Percentiles rank a stretch among this genome's conserved stretches.
These are phyloP conservation scores for Clunio marinus DNA, from an alignment of 2,888 invertebrate genomes.

Conservation along the genomic window DNA sequence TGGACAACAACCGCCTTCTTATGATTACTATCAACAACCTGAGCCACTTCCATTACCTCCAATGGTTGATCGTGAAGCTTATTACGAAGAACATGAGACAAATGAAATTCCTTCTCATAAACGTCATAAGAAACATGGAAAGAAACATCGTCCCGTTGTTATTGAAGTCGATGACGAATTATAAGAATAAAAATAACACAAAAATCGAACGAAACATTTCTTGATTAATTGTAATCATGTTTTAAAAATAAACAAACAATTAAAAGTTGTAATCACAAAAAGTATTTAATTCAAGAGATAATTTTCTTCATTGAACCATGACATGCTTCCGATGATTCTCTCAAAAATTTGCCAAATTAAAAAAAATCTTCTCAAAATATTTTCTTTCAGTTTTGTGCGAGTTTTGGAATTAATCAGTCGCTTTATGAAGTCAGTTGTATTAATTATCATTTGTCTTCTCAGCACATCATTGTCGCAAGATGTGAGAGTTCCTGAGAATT, in stretches of 20 bases:
- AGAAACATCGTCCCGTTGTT: constrained; percentile 43
- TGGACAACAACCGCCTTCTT: neutral
- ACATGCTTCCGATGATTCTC: too few species aligned
- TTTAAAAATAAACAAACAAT: too few species aligned
- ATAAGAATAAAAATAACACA: too few species aligned
- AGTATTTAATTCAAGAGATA: too few species aligned
- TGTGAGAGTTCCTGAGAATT: neutral
- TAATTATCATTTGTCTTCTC: neutral
- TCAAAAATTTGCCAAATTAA: neutral
- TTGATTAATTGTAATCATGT: too few species aligned
- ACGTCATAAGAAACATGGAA: constrained; percentile 41
- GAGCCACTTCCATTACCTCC: constrained; percentile 6
- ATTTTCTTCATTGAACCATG: too few species aligned
- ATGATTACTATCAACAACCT: neutral
- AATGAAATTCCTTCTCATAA: constrained; percentile 41
- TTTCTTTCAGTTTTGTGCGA: neutral
- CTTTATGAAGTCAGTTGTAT: neutral
- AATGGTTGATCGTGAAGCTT: neutral
- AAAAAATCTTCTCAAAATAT: constrained; percentile 6
- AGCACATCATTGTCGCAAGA: neutral
- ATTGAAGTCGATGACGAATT: constrained; percentile 41
- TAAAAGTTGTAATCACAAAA: too few species aligned
- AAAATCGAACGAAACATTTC: too few species aligned
- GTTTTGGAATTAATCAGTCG: neutral
- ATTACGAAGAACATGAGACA: neutral